Conservation (phyloP, 2,888 invertebrate species). For the Hypena proboscidalis region DNA sequence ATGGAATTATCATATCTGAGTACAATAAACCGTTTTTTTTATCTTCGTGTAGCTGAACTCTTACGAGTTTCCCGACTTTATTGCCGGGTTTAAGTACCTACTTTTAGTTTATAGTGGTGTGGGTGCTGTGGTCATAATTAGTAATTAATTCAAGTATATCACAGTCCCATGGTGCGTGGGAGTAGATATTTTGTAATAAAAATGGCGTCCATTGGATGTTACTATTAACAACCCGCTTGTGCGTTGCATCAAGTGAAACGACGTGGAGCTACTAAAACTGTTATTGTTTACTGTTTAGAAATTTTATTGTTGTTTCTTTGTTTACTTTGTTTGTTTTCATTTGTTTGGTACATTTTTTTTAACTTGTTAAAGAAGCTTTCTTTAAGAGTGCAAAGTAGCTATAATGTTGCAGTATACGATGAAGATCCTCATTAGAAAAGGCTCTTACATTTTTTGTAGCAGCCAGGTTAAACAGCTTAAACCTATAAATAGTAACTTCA, state of each 20-base stretch:
- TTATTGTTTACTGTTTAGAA: not conserved
- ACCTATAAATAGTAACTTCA: no score
- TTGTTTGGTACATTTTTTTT: no score
- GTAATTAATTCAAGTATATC: constrained; percentile 72
- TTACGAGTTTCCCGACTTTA: constrained; percentile 30
- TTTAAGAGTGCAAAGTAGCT: no score
- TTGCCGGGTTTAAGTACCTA: constrained; percentile 26
- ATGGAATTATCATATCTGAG: constrained; percentile 38
- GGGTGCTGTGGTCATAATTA: constrained; percentile 58
- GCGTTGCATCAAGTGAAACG: constrained; percentile 64
- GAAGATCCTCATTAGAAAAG: no score
- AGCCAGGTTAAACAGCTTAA: no score
- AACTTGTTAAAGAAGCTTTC: no score
- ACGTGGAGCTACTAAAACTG: constrained; percentile 43
- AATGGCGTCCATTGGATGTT: constrained; percentile 68
- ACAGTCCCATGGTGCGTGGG: constrained; percentile 57
- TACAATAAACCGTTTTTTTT: constrained; percentile 45
- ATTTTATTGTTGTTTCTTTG: no score
- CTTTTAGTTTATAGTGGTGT: constrained; percentile 49
- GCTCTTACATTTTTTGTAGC: no score
- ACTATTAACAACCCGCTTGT: constrained; percentile 60
- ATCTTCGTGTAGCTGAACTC: constrained; percentile 43
- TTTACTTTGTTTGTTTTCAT: no score
- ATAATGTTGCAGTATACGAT: no score
- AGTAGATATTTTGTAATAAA: constrained; percentile 73